phyloP scores from a whole-genome alignment of 2,888 invertebrate genomes.

The Frankliniella fusca region DNA sequence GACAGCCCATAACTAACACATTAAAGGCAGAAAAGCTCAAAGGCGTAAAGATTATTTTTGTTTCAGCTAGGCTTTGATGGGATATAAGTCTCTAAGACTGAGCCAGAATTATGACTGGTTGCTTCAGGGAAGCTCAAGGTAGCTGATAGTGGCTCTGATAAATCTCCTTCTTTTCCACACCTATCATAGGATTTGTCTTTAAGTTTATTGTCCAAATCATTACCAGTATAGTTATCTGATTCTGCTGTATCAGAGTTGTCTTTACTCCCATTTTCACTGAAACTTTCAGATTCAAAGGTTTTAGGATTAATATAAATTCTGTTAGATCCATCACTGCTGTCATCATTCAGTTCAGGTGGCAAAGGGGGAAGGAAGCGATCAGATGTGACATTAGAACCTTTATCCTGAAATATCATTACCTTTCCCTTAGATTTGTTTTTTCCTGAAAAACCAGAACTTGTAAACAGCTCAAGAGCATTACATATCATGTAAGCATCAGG shows the following conservation, averaged over 20 bases:
- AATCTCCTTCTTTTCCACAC: no score
- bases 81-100: no score
- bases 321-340: constrained; percentile 36
- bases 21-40: no score
- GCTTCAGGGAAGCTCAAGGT: no score
- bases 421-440: constrained; percentile 40
- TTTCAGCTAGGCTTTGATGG: no score
- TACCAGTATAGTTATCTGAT: constrained; percentile 40
- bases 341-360: constrained; percentile 21
- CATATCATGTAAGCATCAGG: constrained; percentile 61
- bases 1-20: neutral
- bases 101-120: no score
- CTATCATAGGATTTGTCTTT: no score
- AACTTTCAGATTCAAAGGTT: constrained; percentile 36
- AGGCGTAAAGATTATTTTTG: no score
- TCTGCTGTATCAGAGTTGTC: constrained; percentile 35
- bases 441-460: constrained; percentile 49
- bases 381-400: constrained; percentile 36
- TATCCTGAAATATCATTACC: constrained; percentile 41
- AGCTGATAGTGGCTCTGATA: no score
- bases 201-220: constrained; percentile 33
- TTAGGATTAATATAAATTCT: constrained; percentile 37
- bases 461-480: constrained; percentile 56
- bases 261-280: constrained; percentile 29
- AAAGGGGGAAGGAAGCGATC: constrained; percentile 37